phyloP scores from a whole-genome alignment of 2,797 vertebrate species.

The Rhadinocentrus ornatus region DNA sequence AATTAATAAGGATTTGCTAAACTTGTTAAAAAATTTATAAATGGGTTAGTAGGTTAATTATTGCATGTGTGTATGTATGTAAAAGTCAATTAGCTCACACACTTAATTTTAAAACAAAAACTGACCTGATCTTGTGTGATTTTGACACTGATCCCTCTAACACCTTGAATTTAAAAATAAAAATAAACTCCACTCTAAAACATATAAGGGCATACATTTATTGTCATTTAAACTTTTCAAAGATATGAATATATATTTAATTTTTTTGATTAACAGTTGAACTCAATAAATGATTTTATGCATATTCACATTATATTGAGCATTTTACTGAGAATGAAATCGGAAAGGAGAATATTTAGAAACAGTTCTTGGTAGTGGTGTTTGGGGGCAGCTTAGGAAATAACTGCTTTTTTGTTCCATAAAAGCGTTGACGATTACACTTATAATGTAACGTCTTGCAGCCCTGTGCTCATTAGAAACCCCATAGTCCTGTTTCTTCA shows the following conservation, averaged over 20 bases:
- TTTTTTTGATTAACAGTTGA: too few relatives aligned
- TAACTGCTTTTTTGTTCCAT: constrained; percentile 22
- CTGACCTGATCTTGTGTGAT: constrained; percentile 10
- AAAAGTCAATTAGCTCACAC: neutral
- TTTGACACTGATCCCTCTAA: constrained; percentile 26
- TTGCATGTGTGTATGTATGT: too few relatives aligned
- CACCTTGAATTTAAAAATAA: neutral
- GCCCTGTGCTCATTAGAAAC: constrained; percentile 70
- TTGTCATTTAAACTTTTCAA: neutral
- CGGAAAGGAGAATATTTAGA: neutral
- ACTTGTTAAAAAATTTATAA: too few relatives aligned
- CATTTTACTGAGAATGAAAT: too few relatives aligned
- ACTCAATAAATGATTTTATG: too few relatives aligned
- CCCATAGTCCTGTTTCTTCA: constrained; percentile 68
- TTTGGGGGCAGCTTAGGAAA: constrained; percentile 16
- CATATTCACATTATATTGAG: too few relatives aligned
- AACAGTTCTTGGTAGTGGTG: neutral
- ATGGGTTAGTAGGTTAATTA: too few relatives aligned
- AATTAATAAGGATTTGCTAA: too few relatives aligned
- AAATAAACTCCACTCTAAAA: neutral
- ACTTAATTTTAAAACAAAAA: constrained; percentile 31
- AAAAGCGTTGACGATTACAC: constrained; percentile 33
- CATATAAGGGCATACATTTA: neutral
- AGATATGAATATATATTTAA: neutral
- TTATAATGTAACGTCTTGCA: constrained; percentile 41